Conservation (phyloP, 2,888 invertebrate genomes). For the Tridacna gigas region DNA sequence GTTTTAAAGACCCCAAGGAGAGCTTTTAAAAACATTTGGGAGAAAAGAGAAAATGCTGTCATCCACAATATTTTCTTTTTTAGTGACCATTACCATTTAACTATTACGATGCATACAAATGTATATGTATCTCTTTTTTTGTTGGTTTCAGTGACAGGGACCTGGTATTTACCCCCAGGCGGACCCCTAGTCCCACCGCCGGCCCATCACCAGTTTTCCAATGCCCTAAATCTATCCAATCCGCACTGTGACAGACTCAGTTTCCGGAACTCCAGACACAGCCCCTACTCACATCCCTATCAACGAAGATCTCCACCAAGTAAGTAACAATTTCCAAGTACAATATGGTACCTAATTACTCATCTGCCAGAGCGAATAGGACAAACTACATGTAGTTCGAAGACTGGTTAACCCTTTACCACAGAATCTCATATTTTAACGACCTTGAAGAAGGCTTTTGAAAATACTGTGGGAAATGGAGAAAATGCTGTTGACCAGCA, state of each 20-base stretch:
- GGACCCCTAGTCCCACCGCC: slow-evolving; percentile 79
- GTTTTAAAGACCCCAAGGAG: no score
- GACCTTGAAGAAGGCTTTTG: no score
- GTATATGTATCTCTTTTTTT: background rate
- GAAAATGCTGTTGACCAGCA: no score
- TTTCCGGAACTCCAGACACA: slow-evolving; percentile 76
- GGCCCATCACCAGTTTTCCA: slow-evolving; percentile 80
- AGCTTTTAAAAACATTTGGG: no score
- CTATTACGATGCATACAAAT: no score
- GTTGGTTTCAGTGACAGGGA: slow-evolving; percentile 75
- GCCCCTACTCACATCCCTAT: slow-evolving; percentile 79
- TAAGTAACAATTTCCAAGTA: slow-evolving; percentile 38
- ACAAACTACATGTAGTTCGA: no score
- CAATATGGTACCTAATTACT: background rate
- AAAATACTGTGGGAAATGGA: no score
- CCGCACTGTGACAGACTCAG: slow-evolving; percentile 78
- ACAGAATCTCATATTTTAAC: no score
- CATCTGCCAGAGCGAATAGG: background rate
- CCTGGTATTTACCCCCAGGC: slow-evolving; percentile 79
- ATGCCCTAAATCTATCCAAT: slow-evolving; percentile 75
- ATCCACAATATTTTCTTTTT: background rate
- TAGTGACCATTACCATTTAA: background rate
- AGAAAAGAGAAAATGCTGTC: no score
- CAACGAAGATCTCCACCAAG: slow-evolving; percentile 80
- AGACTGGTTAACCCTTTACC: no score